Evolutionary conservation across 2,113 vertebrate species (phyloP).

Genomic region (Grammomys surdaster): DNA sequence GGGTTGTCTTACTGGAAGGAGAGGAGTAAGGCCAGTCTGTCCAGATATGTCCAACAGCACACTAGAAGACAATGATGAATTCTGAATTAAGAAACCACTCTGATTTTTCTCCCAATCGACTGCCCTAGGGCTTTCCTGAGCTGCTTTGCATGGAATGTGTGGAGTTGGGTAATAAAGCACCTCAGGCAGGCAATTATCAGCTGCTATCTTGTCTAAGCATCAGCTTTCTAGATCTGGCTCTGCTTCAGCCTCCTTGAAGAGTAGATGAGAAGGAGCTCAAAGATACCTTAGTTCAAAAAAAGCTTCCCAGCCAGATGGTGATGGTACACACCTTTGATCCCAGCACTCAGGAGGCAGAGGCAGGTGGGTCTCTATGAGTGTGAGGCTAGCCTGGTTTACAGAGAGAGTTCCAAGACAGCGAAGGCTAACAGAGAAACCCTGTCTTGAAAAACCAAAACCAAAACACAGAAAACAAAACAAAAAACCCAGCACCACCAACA

Average conservation of each 20-base stretch:
- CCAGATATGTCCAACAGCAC: not conserved
- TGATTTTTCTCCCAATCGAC: not conserved
- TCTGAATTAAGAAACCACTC: not conserved
- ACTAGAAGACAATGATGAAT: not conserved
- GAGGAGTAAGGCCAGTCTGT: not conserved
- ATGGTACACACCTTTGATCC: not conserved
- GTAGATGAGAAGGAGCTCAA: not conserved
- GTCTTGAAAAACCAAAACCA: not conserved
- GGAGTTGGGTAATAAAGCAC: too few species aligned
- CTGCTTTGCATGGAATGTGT: not conserved
- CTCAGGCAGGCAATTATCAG: not conserved
- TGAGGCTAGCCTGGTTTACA: not conserved
- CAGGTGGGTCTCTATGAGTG: not conserved
- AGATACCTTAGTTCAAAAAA: not conserved
- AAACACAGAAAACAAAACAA: too few species aligned
- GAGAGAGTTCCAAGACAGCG: not conserved
- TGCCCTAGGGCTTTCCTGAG: not conserved
- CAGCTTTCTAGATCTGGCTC: constrained; percentile 44
- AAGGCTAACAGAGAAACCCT: not conserved
- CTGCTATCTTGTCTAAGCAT: not conserved
- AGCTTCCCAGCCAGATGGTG: not conserved
- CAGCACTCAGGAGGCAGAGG: not conserved
- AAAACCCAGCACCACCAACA: too few species aligned
- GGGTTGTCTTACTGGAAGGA: not conserved
- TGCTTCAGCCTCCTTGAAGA: not conserved